Evolutionary conservation across 2,113 vertebrate species (phyloP), one percentile per base, ranked within the genome.

Genomic region (Chionis minor): DNA sequence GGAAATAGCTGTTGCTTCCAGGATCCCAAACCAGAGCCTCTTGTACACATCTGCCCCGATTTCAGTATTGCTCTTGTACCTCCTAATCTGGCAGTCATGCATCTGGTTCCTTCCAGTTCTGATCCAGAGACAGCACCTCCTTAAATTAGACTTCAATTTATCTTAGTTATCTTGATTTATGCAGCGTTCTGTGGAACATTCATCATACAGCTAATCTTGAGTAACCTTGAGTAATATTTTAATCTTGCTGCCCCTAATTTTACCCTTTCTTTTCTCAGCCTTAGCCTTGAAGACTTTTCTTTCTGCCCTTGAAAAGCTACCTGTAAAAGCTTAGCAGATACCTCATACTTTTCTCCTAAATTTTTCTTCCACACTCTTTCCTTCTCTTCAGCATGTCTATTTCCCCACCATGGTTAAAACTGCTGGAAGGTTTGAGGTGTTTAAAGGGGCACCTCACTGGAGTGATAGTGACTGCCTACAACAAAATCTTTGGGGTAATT

Each of bases 91-190:
- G 54, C 90, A 90, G 62, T 77, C 82, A 35, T 44, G 67, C 11
- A 0, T 86, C 82, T 83, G 58, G 30, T 72, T 80, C 92, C 82
- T 83, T 90, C 62, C 55, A 90, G 35, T 77, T 92, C 80, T 86
- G 92, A 96, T 92, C 82, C 86, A 90, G 92, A 94, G 63, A 58
- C 62, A 90, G 86, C 71, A 73, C 59, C 49, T 94, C 67, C 67
- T 95, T 83, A 95, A 96, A 96, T 95, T 93, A 96, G 71, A 83
- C 62, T 81, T 90, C 80, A 92, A 97, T 97, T 96, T 92, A 94
- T 96, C 96, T 96, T 90, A 70, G 88, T 96, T 96, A 92, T 86
- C 92, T 90, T 97, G 91, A 97, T 95, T 96, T 96, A 97, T 95
- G 91, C 86, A 88, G 82, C 1, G 0, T 93, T 93, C 88, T 77